These are phyloP conservation scores for Deroplatys truncata DNA, from an alignment of 2,888 invertebrate species.

Conservation along the genomic window DNA sequence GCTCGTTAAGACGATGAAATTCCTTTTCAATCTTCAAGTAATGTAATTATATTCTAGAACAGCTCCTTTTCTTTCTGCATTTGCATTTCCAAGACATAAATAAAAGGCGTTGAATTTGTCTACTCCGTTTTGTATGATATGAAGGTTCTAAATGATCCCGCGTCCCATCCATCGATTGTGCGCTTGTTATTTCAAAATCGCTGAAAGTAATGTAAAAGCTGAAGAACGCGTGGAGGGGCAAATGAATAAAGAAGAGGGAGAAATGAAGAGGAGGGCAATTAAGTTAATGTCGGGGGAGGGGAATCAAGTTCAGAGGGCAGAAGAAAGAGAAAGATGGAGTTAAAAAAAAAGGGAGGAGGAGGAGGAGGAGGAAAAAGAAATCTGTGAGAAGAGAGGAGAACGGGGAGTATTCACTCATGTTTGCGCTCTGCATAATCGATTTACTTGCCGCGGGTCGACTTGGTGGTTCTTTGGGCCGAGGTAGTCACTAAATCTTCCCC, in stretches of 20 bases:
- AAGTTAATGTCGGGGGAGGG: not conserved
- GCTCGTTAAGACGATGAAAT: not conserved
- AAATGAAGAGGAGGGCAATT: not conserved
- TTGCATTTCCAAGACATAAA: not conserved
- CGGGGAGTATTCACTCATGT: not conserved
- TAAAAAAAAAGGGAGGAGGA: not conserved
- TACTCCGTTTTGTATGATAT: not conserved
- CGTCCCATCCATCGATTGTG: not conserved
- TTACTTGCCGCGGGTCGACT: not conserved
- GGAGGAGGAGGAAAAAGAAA: not conserved
- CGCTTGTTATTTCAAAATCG: not conserved
- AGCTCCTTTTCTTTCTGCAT: not conserved
- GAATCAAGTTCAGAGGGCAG: not conserved
- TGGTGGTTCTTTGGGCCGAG: not conserved
- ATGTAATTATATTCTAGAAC: not conserved
- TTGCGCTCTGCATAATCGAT: not conserved
- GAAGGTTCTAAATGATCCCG: not conserved
- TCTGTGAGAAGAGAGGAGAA: not conserved
- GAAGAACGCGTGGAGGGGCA: not conserved
- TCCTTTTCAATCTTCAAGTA: not conserved
- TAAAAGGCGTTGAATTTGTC: not conserved
- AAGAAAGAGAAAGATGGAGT: not conserved
- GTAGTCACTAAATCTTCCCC: not conserved
- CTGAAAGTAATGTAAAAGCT: not conserved
- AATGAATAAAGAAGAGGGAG: not conserved